Evolutionary conservation across 2,797 vertebrate species (phyloP).

Genomic region (Crypturellus tataupa): DNA sequence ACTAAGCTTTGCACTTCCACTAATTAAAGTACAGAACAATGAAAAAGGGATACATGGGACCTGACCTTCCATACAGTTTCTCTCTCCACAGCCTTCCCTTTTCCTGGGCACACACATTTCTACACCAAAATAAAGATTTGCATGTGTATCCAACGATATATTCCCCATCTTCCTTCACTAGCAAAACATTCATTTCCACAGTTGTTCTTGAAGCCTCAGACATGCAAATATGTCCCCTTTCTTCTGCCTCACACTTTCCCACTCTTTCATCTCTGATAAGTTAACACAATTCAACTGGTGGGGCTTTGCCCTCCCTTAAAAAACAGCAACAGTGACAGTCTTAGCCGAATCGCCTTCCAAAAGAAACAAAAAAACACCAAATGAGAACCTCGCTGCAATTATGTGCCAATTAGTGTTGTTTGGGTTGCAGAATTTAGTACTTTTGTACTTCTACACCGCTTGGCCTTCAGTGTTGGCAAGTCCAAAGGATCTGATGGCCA

Average conservation of each 20-base stretch:
- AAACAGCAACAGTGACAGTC: background rate
- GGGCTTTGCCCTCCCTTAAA: background rate
- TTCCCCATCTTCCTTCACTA: background rate
- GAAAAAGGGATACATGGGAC: background rate
- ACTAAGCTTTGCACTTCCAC: constrained; percentile 40
- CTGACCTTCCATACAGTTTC: background rate
- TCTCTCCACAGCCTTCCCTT: background rate
- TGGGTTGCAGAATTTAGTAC: background rate
- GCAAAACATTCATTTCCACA: background rate
- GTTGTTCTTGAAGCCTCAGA: background rate
- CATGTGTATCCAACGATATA: background rate
- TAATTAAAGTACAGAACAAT: constrained; percentile 63
- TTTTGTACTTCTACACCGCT: background rate
- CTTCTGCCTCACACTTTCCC: background rate
- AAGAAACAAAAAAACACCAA: background rate
- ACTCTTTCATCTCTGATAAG: background rate
- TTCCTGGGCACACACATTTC: background rate
- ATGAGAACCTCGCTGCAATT: background rate
- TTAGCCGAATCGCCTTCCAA: background rate
- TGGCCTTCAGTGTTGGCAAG: background rate
- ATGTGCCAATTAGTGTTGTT: background rate
- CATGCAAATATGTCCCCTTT: background rate
- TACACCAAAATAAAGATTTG: background rate
- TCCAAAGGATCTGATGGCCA: constrained; percentile 25
- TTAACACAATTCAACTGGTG: background rate